These are phyloP conservation scores for Gymnopithys bicolor DNA, from an alignment of 2,797 vertebrate genomes.

Conservation along the genomic window DNA sequence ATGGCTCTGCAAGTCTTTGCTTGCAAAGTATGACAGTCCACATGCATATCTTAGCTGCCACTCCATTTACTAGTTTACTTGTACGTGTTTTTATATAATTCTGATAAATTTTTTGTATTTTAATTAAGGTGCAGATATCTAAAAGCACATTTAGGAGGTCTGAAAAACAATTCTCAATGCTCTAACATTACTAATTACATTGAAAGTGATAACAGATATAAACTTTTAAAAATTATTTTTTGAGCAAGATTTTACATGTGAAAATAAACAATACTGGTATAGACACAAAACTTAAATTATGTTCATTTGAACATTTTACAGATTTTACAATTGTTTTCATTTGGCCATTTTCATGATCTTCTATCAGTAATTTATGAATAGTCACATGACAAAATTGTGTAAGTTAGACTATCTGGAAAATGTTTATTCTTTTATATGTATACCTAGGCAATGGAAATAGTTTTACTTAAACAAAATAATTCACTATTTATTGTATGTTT, in stretches of 20 bases:
- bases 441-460: neutral
- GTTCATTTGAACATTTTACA: neutral
- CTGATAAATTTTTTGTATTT: neutral
- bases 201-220: neutral
- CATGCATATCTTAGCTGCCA: constrained; percentile 52
- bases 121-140: neutral
- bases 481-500: neutral
- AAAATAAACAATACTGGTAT: neutral
- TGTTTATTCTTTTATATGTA: neutral
- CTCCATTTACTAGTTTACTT: constrained; percentile 44
- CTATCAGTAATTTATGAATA: neutral
- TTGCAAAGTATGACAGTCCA: constrained; percentile 63
- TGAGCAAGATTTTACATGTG: neutral
- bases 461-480: constrained; percentile 10
- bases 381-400: neutral
- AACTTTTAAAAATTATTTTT: neutral
- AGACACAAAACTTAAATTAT: neutral
- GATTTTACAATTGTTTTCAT: neutral
- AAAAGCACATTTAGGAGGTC: neutral
- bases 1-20: constrained; percentile 58
- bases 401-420: neutral
- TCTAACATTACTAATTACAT: neutral
- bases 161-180: neutral
- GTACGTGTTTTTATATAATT: neutral
- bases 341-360: neutral